A percentile compares a stretch with the other conserved stretches of the same genome.
Conservation (phyloP, 2,113 vertebrate genomes). For the Poecilia latipinna region DNA sequence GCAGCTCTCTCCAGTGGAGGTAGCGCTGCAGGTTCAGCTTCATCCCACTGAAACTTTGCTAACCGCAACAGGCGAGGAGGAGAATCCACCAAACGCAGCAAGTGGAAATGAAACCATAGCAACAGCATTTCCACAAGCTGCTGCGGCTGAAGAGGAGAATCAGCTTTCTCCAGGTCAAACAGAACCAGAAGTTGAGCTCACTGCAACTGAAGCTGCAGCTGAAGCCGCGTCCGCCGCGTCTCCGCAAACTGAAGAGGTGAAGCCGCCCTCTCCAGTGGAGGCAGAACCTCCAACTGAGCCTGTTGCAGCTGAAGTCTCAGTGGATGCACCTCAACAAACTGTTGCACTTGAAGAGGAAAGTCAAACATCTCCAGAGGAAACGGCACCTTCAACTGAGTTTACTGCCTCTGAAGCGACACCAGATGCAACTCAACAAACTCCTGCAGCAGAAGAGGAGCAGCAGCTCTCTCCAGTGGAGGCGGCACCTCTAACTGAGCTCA, state of each 20-base stretch:
- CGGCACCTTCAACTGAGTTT: neutral
- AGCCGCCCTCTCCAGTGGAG: neutral
- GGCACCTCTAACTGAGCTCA: neutral
- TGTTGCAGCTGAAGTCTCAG: neutral
- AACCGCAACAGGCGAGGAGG: neutral
- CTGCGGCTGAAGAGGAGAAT: neutral
- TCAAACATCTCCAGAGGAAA: neutral
- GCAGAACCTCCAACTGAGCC: neutral
- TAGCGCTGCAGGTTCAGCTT: neutral
- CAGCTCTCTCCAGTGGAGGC: neutral
- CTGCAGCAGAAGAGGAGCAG: neutral
- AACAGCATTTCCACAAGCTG: neutral
- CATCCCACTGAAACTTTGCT: too few relatives aligned
- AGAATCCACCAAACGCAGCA: neutral
- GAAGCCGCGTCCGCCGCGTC: neutral
- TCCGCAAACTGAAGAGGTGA: neutral
- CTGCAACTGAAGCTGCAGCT: too few relatives aligned
- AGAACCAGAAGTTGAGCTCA: neutral
- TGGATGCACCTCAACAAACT: neutral
- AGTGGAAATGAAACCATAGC: neutral
- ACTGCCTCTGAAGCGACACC: neutral
- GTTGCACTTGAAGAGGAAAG: neutral
- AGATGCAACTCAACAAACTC: neutral
- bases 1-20: too few relatives aligned
- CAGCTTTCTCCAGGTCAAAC: neutral